Conservation (phyloP, 2,113 vertebrate genomes). For the Nothocercus julius region DNA sequence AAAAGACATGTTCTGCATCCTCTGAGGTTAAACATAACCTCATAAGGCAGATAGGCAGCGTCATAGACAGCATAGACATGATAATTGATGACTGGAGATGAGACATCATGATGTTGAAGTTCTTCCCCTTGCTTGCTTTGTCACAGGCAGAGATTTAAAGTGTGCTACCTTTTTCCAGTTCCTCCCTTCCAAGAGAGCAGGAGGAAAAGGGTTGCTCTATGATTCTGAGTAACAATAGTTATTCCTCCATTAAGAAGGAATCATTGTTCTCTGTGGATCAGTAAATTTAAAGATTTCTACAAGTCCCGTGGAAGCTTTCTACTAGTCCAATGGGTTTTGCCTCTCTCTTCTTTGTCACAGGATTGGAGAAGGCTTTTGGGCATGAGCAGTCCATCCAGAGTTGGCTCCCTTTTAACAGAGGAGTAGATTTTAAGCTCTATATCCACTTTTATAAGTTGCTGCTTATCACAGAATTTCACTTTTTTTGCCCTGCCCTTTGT, state of each 20-base stretch:
- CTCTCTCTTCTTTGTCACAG: not conserved
- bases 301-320: not conserved
- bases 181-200: not conserved
- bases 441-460: not conserved
- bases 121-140: not conserved
- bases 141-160: not conserved
- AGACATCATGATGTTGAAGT: not conserved
- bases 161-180: not conserved
- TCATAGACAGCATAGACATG: not conserved
- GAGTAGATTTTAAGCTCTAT: not conserved
- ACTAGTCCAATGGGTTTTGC: not conserved
- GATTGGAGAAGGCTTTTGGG: not conserved
- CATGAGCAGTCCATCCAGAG: not conserved
- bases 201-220: conserved; percentile 4
- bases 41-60: not conserved
- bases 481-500: fast-evolving
- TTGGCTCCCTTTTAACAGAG: not conserved
- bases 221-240: not conserved
- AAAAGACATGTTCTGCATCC: not conserved
- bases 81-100: not conserved
- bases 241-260: not conserved
- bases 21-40: not conserved
- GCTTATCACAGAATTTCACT: not conserved
- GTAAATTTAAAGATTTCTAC: not conserved
- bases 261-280: not conserved